These are phyloP conservation scores for Sminthurides aquaticus DNA, from an alignment of 2,888 invertebrate genomes.

Conservation along the genomic window DNA sequence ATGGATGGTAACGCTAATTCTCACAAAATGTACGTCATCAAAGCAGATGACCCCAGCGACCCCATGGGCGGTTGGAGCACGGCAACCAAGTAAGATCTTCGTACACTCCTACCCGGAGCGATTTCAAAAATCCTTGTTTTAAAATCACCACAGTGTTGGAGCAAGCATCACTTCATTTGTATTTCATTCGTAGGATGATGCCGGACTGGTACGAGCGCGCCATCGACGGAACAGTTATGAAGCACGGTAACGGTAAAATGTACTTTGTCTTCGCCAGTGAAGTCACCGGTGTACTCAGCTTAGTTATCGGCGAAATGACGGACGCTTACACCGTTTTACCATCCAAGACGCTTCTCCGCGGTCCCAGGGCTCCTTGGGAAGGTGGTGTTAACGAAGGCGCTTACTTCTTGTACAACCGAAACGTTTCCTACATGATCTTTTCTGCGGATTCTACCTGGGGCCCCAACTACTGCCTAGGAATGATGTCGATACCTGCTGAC, in stretches of 20 bases:
- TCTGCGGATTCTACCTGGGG: constrained; percentile 31
- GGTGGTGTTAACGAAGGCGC: constrained; percentile 29
- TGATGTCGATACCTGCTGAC: constrained; percentile 26
- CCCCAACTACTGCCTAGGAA: constrained; percentile 29
- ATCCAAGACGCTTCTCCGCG: constrained; percentile 21
- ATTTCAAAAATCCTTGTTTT: not conserved
- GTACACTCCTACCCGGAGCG: not conserved
- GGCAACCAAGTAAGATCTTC: constrained; percentile 29
- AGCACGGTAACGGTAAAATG: constrained; percentile 24
- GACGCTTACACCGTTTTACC: constrained; percentile 20
- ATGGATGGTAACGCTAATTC: constrained; percentile 28
- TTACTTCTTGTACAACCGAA: constrained; percentile 29
- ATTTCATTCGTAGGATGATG: constrained; percentile 14
- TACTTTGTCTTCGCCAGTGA: constrained; percentile 27
- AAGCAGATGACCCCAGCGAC: constrained; percentile 30
- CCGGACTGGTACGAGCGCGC: constrained; percentile 10
- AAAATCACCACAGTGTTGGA: not conserved
- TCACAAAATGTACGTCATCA: constrained; percentile 39
- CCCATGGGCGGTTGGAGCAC: constrained; percentile 31
- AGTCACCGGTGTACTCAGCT: constrained; percentile 13
- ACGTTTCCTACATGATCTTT: constrained; percentile 28
- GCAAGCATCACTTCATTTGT: not conserved
- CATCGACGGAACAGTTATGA: constrained; percentile 32
- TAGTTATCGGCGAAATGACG: constrained; percentile 26
- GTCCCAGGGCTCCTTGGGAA: constrained; percentile 31